These are phyloP conservation scores for Triplophysa yarkandensis DNA, from an alignment of 2,797 vertebrate species.

Conservation along the genomic window DNA sequence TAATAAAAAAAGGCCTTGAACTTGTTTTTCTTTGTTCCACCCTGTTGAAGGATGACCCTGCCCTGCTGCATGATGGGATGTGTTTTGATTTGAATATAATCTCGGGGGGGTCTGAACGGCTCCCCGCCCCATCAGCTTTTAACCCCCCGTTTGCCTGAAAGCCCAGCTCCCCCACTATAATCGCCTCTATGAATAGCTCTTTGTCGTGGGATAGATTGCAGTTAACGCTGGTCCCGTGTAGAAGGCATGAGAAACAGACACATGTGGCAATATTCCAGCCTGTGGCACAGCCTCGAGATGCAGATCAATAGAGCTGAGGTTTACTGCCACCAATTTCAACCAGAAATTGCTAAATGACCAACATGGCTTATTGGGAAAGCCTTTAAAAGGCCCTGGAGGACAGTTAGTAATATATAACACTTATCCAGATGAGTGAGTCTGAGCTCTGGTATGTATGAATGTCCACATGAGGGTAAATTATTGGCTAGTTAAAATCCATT, in stretches of 20 bases:
- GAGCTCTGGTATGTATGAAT: conserved; percentile 41
- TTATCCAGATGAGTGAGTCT: conserved; percentile 13
- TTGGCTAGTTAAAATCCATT: conserved; percentile 18
- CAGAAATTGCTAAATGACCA: not conserved
- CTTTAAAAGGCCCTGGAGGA: conserved; percentile 25
- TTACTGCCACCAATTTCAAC: conserved; percentile 27
- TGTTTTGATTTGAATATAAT: conserved; percentile 87
- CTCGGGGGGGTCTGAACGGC: conserved; percentile 64
- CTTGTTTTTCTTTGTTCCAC: conserved; percentile 75
- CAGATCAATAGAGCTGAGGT: conserved; percentile 10
- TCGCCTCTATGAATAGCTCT: conserved; percentile 85
- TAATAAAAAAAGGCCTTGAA: conserved; percentile 70
- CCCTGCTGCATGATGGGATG: conserved; percentile 79
- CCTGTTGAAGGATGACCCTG: conserved; percentile 67
- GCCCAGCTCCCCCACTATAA: conserved; percentile 74
- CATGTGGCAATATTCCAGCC: not conserved
- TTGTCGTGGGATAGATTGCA: conserved; percentile 82
- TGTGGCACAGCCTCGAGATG: conserved; percentile 5
- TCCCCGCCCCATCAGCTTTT: conserved; percentile 60
- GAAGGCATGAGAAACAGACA: not conserved
- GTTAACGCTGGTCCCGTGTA: conserved; percentile 74
- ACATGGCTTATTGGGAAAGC: not conserved
- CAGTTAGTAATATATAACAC: not conserved
- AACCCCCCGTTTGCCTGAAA: conserved; percentile 72
- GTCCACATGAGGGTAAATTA: conserved; percentile 36